Base-by-base conservation (phyloP, 2,888 invertebrate species). In the Clanis bilineata region DNA sequence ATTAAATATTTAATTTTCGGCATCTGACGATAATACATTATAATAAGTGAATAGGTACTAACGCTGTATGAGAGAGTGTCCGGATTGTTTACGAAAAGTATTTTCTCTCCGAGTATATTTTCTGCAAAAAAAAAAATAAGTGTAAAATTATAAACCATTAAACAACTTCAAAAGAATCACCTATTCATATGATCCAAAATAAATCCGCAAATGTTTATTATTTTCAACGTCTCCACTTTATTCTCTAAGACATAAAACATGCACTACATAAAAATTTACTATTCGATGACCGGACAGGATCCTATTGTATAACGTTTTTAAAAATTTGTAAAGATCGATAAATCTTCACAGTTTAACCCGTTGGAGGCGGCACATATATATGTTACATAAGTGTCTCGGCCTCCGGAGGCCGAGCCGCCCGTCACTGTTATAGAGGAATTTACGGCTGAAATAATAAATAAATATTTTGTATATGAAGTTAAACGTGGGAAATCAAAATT, bases 21-120 rank as follows among this genome's bases (percentile, higher is more conserved):
- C n/a, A n/a, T n/a, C n/a, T n/a, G n/a, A n/a, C n/a, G n/a, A n/a
- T n/a, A n/a, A n/a, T n/a, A n/a, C n/a, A n/a, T n/a, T n/a, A n/a
- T n/a, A n/a, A n/a, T n/a, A n/a, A 3, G 54, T 54, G 5, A 55
- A 1, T n/a, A n/a, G n/a, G n/a, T 62, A 64, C 86, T 85, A 73
- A 88, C 90, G 62, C 83, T 82, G 59, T 83, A 88, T 58, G 80
- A 80, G 64, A 88, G 73, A 43, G 79, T 81, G 22, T 85, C 79
- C 39, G 80, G 76, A 64, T 87, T 87, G 28, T 82, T 79, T 12
- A 90, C 79, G 36, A 77, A 74, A 38, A 90, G 64, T 56, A 88
- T 79, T 74, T 88, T 88, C 63, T 88, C 88, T 2, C 89, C 90
- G 1, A 90, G 77, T 69, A 90, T 78, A 47, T 67, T 80, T 69